These are phyloP conservation scores for Thereuonema tuberculata DNA, from an alignment of 1,140 invertebrate genomes.

Conservation along the genomic window DNA sequence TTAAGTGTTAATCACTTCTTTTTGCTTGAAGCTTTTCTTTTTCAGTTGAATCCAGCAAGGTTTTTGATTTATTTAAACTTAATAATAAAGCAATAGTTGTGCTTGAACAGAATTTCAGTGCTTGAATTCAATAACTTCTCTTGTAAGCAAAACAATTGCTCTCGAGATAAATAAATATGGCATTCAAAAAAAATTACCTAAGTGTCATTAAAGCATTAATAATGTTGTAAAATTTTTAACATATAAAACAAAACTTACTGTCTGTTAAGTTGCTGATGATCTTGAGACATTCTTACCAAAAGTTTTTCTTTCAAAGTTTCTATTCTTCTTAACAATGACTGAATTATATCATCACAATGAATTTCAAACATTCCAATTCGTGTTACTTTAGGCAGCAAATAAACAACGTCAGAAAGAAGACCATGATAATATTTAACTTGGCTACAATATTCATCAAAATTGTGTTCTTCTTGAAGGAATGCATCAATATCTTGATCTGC, in stretches of 20 bases:
- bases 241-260: too few relatives aligned
- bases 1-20: too few relatives aligned
- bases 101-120: too few relatives aligned
- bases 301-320: slow-evolving; percentile 53
- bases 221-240: too few relatives aligned
- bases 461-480: slow-evolving; percentile 49
- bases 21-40: too few relatives aligned
- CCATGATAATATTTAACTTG: slow-evolving; percentile 49
- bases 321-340: slow-evolving; percentile 49
- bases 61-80: too few relatives aligned
- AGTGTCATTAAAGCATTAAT: too few relatives aligned
- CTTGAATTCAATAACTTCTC: too few relatives aligned
- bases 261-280: slow-evolving; percentile 64
- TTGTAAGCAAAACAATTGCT: not conserved
- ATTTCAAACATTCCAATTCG: slow-evolving; percentile 74
- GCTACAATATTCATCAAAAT: slow-evolving; percentile 43
- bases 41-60: too few relatives aligned
- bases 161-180: not conserved
- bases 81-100: too few relatives aligned
- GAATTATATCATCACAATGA: slow-evolving; percentile 62
- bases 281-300: slow-evolving; percentile 52
- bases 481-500: slow-evolving; percentile 43
- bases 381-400: slow-evolving; percentile 48
- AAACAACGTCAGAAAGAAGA: slow-evolving; percentile 46
- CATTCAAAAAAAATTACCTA: too few relatives aligned